These are phyloP conservation scores for Accipiter cooperii DNA, from an alignment of 2,113 vertebrate genomes.

Conservation along the genomic window DNA sequence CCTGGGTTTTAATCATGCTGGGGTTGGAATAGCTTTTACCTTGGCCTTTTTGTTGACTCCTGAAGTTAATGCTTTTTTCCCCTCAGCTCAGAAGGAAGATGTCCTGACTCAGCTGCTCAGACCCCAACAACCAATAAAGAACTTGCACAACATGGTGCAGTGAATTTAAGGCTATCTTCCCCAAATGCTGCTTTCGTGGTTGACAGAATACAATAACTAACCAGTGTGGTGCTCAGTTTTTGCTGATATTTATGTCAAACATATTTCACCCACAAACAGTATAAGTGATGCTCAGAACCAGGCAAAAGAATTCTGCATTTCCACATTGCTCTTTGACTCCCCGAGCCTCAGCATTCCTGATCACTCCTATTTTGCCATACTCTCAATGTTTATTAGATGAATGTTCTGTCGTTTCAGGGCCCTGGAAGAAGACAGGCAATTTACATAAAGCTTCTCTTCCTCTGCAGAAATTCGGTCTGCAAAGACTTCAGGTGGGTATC, in stretches of 20 bases:
- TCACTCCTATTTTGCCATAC: accelerated
- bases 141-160: not conserved
- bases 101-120: not conserved
- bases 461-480: not conserved
- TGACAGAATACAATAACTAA: not conserved
- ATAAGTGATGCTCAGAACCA: not conserved
- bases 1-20: not conserved
- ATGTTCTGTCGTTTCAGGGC: accelerated
- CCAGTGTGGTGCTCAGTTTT: accelerated
- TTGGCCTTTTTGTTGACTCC: not conserved
- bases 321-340: not conserved
- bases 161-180: not conserved
- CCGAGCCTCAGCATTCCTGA: not conserved
- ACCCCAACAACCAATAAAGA: not conserved
- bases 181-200: not conserved
- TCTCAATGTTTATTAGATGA: too few species aligned
- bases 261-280: not conserved
- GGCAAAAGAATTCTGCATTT: not conserved
- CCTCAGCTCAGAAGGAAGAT: not conserved
- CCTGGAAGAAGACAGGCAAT: not conserved
- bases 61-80: not conserved
- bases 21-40: not conserved
- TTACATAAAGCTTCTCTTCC: not conserved
- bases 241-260: not conserved
- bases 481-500: not conserved